phyloP scores from a whole-genome alignment of 2,888 invertebrate species.

The Resseliella maxima region DNA sequence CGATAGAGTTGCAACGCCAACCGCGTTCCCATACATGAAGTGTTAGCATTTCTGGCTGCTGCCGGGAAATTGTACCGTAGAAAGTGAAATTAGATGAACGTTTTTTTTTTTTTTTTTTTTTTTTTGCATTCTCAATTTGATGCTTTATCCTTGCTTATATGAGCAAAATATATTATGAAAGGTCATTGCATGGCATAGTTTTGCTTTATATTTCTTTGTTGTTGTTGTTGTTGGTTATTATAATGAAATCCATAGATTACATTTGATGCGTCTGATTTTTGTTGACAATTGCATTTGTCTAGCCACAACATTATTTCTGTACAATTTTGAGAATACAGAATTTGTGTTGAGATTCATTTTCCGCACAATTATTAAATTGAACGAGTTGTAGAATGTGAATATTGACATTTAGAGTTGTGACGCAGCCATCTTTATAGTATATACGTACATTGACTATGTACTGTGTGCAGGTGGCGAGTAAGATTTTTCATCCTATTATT shows the following conservation, averaged over 20 bases:
- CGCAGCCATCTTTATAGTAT: conserved; percentile 49
- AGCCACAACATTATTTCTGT: neutral
- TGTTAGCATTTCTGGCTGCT: neutral
- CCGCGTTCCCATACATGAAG: neutral
- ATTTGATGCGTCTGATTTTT: neutral
- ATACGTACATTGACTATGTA: conserved; percentile 35
- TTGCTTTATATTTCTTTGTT: too few relatives aligned
- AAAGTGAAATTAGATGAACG: neutral
- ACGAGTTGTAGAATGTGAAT: conserved; percentile 1
- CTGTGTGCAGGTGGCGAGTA: conserved; percentile 21
- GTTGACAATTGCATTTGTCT: neutral
- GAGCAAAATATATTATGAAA: conserved; percentile 43
- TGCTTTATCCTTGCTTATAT: conserved; percentile 35
- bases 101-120: conserved; percentile 21
- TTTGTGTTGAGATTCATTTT: neutral
- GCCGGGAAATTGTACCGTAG: conserved; percentile 11
- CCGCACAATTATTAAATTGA: neutral
- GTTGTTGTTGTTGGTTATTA: neutral
- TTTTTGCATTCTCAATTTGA: neutral
- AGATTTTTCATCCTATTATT: conserved; percentile 24
- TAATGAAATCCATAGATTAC: neutral
- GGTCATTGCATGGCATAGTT: conserved; percentile 48
- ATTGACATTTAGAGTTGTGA: conserved; percentile 25
- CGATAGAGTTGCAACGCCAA: neutral
- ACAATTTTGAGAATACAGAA: neutral